These are phyloP conservation scores for Drosophila ercepeae DNA, from an alignment of 1,140 invertebrate genomes.

Conservation along the genomic window DNA sequence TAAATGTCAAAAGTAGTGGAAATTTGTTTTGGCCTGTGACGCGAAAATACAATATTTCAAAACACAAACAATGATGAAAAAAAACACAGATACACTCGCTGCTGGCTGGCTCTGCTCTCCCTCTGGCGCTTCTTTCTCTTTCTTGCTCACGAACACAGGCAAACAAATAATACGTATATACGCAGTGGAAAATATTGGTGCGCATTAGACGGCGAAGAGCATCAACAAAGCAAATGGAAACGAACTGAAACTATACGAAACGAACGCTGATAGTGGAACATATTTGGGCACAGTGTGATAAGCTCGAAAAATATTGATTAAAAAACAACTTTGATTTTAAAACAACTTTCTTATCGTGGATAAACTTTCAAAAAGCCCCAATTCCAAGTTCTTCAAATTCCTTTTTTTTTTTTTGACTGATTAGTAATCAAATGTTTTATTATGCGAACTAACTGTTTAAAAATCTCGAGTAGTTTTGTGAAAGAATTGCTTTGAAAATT, in stretches of 20 bases:
- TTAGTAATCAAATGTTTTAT: too few species aligned
- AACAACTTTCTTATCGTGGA: background rate
- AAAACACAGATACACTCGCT: slow-evolving; percentile 43
- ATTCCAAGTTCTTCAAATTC: too few species aligned
- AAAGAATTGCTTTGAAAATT: too few species aligned
- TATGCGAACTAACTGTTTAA: too few species aligned
- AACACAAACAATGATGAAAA: slow-evolving; percentile 46
- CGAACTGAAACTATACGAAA: slow-evolving; percentile 45
- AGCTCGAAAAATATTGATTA: background rate
- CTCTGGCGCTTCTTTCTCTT: background rate
- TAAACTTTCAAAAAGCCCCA: too few species aligned
- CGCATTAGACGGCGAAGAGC: slow-evolving; percentile 50
- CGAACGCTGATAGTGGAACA: slow-evolving; percentile 68
- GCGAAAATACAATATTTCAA: slow-evolving; percentile 45
- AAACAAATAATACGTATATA: slow-evolving; percentile 16
- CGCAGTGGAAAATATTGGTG: slow-evolving; percentile 24
- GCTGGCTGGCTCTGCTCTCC: background rate
- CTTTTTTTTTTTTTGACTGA: too few species aligned
- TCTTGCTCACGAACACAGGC: slow-evolving; percentile 4
- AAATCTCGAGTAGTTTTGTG: too few species aligned
- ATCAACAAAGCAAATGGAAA: slow-evolving; percentile 55
- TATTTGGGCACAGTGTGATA: slow-evolving; percentile 42
- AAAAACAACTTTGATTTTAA: background rate
- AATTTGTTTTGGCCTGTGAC: slow-evolving; percentile 41
- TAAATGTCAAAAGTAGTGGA: slow-evolving; percentile 51